Conservation (phyloP, 2,113 vertebrate species). For the Rhinoderma darwinii region DNA sequence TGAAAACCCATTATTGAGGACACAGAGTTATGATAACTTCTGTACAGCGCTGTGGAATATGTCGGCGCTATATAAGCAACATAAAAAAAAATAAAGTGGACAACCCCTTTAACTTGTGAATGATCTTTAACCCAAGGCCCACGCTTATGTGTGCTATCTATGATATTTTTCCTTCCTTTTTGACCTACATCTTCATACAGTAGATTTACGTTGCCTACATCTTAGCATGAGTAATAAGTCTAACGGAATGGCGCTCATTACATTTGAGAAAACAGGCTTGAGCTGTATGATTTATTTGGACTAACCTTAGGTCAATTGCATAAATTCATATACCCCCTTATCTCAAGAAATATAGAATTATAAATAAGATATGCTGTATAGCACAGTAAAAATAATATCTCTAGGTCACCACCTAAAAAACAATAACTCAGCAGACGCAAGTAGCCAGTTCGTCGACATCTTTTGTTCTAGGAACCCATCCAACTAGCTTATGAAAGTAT, state of each 20-base stretch:
- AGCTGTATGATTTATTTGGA: conserved; percentile 1
- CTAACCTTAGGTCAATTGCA: conserved; percentile 41
- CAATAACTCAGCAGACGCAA: conserved; percentile 50
- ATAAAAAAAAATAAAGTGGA: too few species aligned
- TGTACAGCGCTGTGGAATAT: too few species aligned
- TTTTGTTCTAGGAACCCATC: conserved; percentile 45
- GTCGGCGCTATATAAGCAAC: too few species aligned
- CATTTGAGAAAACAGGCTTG: not conserved
- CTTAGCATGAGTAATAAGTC: not conserved
- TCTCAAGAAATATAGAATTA: conserved; percentile 30
- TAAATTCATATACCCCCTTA: conserved; percentile 49
- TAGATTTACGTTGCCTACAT: not conserved
- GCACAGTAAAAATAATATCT: conserved; percentile 43
- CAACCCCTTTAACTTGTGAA: too few species aligned
- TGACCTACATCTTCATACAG: not conserved
- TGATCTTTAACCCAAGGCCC: too few species aligned
- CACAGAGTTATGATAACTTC: too few species aligned
- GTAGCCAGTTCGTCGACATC: conserved; percentile 35
- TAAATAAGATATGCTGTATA: conserved; percentile 9
- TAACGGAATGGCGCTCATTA: not conserved
- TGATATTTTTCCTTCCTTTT: not conserved
- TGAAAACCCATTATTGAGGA: too few species aligned
- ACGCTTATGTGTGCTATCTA: not conserved
- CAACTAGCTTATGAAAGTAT: conserved; percentile 36
- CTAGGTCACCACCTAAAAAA: conserved; percentile 45